Percentiles rank a stretch among this genome's conserved stretches.
phyloP scores from a whole-genome alignment of 37 sponge, comb jelly and placozoan genomes.

The Agelas oroides region DNA sequence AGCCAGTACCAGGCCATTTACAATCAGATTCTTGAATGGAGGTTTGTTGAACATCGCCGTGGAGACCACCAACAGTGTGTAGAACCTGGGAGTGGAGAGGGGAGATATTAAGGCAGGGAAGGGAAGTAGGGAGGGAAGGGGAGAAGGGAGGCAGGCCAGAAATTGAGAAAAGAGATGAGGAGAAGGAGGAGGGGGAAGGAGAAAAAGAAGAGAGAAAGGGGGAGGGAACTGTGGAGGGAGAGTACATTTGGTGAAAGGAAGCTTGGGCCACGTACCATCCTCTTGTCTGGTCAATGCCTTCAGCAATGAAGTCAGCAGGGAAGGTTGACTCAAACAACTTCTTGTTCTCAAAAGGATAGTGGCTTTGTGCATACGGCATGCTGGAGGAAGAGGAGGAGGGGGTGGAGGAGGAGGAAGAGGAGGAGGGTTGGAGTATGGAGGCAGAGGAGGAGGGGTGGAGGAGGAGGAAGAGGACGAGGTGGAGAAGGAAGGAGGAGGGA shows the following conservation, averaged over 20 bases:
- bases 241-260: too few species aligned
- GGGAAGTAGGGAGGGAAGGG: too few species aligned
- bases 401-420: neutral
- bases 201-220: too few species aligned
- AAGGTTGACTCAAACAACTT: constrained; percentile 86
- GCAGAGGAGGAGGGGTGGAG: neutral
- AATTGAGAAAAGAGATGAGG: too few species aligned
- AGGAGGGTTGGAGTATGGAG: neutral
- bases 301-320: constrained; percentile 99
- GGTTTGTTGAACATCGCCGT: constrained; percentile 95
- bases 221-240: too few species aligned
- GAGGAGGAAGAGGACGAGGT: neutral
- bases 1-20: constrained; percentile 96
- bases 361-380: constrained; percentile 99
- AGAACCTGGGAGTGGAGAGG: constrained; percentile 71
- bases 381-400: constrained; percentile 36
- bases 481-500: neutral
- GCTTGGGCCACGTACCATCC: constrained; percentile 98
- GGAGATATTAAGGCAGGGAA: too few species aligned
- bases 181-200: too few species aligned
- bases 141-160: too few species aligned
- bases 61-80: constrained; percentile 97
- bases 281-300: constrained; percentile 98
- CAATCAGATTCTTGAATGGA: constrained; percentile 97
- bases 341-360: constrained; percentile 98